Evolutionary conservation across 2,888 invertebrate species (phyloP), one percentile per base, ranked within the genome.

Genomic region (Eumerus sabulonum): DNA sequence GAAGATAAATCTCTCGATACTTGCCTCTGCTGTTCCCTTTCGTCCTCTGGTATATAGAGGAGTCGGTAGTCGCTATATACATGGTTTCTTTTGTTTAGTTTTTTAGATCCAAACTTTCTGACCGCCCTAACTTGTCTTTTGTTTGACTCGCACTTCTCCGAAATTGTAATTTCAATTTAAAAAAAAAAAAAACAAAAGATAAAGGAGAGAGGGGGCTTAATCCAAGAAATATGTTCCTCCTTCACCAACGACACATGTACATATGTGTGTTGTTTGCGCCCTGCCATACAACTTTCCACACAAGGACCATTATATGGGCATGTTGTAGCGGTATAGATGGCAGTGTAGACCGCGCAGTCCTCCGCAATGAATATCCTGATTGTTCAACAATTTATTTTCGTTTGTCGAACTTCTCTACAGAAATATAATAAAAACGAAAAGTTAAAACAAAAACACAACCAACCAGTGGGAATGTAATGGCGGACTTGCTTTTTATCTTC

Each of bases 361-460:
- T 79, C 68, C 60, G 73, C 79, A 79, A 73, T 74, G 79, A 73
- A 79, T 79, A 73, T 79, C 79, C 79, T 79, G 79, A 79, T 74
- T 79, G 79, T 79, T 79, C 64, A 60, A 68, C 79, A 67, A 70
- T 79, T 79, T 79, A 79, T 79, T 68, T 79, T 60, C 54, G 42
- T 64, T 63, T 53, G 19, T 45, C n/a, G 18, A 51, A 27, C 27
- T 27, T n/a, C 27, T 27, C 27, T 27, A 27, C 27, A 27, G 35
- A 40, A 36, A 48, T 60, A 42, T 51, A 13, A 53, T 16, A 48
- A 42, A 57, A 45, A 38, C 38, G 14, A 59, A 51, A 73, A 71
- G 57, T 50, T 47, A 59, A 16, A 60, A 79, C 62, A 53, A 72
- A 60, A 64, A 73, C 63, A 79, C 68, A 79, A 64, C 73, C 68